Evolutionary conservation across 2,113 vertebrate genomes (phyloP).

Genomic region (Nycticebus coucang): DNA sequence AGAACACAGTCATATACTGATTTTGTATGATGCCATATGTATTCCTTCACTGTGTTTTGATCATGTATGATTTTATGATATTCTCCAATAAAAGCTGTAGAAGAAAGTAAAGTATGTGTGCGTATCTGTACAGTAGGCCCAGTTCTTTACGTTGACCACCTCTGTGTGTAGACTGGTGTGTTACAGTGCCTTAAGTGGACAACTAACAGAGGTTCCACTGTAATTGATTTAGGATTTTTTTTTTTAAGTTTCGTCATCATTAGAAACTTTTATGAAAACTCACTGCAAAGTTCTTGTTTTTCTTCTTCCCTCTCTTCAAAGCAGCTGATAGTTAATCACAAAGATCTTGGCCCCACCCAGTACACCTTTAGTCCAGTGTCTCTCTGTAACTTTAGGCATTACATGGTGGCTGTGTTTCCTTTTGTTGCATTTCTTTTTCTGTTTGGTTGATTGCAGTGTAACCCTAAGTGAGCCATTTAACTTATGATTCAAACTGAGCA

Average conservation of each 20-base stretch:
- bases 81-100: too few relatives aligned
- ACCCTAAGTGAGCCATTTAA: neutral
- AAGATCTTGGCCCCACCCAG: neutral
- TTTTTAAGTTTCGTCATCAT: neutral
- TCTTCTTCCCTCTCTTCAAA: neutral
- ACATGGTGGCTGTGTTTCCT: neutral
- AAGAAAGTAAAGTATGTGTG: too few relatives aligned
- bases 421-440: neutral
- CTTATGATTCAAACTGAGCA: conserved; percentile 2
- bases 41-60: too few relatives aligned
- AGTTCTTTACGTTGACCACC: too few relatives aligned
- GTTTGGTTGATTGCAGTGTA: neutral
- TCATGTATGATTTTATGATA: too few relatives aligned
- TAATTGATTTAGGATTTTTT: neutral
- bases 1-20: too few relatives aligned
- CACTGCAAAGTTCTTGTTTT: neutral
- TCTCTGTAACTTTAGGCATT: neutral
- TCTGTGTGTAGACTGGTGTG: too few relatives aligned
- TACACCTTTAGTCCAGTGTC: neutral
- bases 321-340: neutral
- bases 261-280: neutral
- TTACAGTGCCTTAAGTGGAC: too few relatives aligned
- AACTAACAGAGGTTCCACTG: too few relatives aligned
- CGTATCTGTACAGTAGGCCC: too few relatives aligned
- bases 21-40: too few relatives aligned